These are phyloP conservation scores for Ursus arctos DNA, from an alignment of 2,113 vertebrate species.

Conservation along the genomic window DNA sequence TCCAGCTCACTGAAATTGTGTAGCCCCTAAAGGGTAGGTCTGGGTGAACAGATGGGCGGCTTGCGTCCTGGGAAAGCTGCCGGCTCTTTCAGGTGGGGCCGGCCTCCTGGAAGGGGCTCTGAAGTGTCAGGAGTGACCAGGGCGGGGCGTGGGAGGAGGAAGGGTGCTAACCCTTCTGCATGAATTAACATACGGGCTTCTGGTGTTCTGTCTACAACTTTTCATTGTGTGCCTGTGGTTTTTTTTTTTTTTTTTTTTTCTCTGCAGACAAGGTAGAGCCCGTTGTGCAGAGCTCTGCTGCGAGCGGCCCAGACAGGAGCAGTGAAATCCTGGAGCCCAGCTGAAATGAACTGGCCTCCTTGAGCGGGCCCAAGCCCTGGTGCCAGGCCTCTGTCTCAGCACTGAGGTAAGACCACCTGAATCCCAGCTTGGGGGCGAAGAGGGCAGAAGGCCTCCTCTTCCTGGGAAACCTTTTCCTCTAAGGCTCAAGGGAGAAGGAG, in stretches of 20 bases:
- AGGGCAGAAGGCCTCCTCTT: neutral
- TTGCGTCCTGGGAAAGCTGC: neutral
- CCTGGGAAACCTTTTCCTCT: neutral
- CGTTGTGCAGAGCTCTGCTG: neutral
- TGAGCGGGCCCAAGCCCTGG: neutral
- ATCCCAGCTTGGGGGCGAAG: neutral
- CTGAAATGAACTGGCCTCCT: slow-evolving; percentile 51
- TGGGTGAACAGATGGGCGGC: neutral
- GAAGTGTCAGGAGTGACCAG: neutral
- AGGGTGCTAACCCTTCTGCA: neutral
- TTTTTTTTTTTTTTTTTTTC: neutral
- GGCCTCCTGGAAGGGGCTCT: neutral
- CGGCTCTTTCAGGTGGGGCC: neutral
- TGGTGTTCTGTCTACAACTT: neutral
- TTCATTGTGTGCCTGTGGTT: neutral
- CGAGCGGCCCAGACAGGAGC: neutral
- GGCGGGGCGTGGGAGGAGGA: neutral
- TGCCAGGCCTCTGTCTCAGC: neutral
- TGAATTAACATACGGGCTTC: neutral
- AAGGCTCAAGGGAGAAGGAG: neutral
- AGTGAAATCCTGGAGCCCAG: neutral
- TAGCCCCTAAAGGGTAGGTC: neutral
- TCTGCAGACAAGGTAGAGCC: neutral
- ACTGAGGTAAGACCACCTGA: slow-evolving; percentile 69
- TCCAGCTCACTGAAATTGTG: neutral